phyloP scores from a whole-genome alignment of 2,113 vertebrate genomes.

The Corvus cornix region DNA sequence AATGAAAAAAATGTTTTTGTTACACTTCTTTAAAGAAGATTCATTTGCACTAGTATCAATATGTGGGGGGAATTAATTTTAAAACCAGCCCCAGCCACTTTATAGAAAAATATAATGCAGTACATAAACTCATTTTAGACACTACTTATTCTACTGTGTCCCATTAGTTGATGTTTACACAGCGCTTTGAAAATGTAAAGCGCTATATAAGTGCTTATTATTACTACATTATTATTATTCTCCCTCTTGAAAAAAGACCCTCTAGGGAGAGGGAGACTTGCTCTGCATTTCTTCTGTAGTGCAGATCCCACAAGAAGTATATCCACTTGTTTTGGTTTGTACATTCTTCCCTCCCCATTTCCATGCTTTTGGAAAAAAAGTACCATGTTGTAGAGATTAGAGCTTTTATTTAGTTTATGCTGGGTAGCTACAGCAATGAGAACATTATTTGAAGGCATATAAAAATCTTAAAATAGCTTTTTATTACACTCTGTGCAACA shows the following conservation, averaged over 20 bases:
- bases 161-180: constrained; percentile 67
- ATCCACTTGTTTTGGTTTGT: constrained; percentile 45
- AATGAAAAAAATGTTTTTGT: background rate
- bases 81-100: constrained; percentile 35
- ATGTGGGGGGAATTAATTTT: constrained; percentile 37
- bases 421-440: background rate
- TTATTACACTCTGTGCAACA: background rate
- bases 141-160: constrained; percentile 56
- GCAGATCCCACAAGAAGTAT: constrained; percentile 40
- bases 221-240: constrained; percentile 69
- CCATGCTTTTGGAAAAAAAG: background rate
- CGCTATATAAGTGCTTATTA: constrained; percentile 70
- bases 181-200: constrained; percentile 64
- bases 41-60: constrained; percentile 28
- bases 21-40: background rate
- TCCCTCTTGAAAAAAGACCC: constrained; percentile 56
- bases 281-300: constrained; percentile 55
- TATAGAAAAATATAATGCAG: constrained; percentile 47
- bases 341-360: background rate
- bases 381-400: constrained; percentile 6
- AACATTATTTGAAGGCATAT: background rate
- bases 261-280: constrained; percentile 46
- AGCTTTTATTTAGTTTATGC: background rate
- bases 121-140: constrained; percentile 64
- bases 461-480: background rate